Percentiles rank a stretch among this genome's conserved stretches.
Conservation (phyloP, 2,113 vertebrate species). For the Alces alces region DNA sequence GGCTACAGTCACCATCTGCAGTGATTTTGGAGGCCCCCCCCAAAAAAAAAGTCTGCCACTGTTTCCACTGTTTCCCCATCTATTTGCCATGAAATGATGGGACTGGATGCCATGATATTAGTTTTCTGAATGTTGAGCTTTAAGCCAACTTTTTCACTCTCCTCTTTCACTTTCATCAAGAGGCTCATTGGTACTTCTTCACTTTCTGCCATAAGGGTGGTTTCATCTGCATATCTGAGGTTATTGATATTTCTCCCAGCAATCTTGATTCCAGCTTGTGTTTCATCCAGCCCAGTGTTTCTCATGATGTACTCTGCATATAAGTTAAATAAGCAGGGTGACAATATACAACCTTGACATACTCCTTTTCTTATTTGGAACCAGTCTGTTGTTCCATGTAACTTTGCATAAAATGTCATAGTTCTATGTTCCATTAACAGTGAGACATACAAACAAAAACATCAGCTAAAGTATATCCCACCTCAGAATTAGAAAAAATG, state of each 20-base stretch:
- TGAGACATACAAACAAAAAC: slow-evolving; percentile 1
- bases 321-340: neutral
- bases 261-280: neutral
- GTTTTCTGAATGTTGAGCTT: neutral
- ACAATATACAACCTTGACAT: neutral
- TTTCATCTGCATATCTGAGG: neutral
- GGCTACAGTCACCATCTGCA: neutral
- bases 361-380: neutral
- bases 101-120: neutral
- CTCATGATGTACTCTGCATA: neutral
- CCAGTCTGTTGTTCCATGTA: neutral
- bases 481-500: neutral
- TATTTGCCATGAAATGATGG: neutral
- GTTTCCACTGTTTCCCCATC: neutral
- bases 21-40: neutral
- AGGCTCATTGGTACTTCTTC: neutral
- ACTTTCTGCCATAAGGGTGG: neutral
- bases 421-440: neutral
- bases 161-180: neutral
- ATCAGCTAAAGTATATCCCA: neutral
- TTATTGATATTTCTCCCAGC: neutral
- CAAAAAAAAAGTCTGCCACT: neutral
- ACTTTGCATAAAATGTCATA: neutral
- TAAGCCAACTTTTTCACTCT: neutral
- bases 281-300: neutral